Evolutionary conservation across 2,888 invertebrate genomes (phyloP), one percentile per base, ranked within the genome.

Genomic region (Thelaira solivaga): DNA sequence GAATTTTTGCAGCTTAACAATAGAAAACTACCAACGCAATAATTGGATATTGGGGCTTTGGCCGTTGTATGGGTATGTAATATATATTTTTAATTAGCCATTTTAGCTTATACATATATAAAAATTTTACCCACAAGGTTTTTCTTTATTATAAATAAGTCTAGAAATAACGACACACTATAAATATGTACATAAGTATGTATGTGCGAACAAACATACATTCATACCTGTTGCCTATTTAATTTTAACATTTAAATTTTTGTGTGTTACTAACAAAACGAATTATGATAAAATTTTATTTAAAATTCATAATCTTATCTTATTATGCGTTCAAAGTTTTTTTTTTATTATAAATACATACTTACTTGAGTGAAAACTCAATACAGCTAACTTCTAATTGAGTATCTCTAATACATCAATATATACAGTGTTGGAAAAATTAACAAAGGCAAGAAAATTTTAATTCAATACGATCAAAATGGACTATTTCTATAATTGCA

Each of bases 51-150:
- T 86, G 86, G 86, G 86, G 89, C 88, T 86, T 88, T 89, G 86
- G 88, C 88, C 90, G 85, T 90, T 90, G 90, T 90, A 90, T 90
- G 90, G 90, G 90, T 90, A 87, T 90, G 90, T 89, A 51, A 43
- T 41, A 10, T 41, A 26, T 24, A 22, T 57, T 36, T 24, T 34
- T 47, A 13, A 34, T 16, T 31, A 47, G 22, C 4, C 4, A 47
- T 29, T 55, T 53, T 67, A 26, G 22, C 11, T 53, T 53, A n/a
- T 13, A 49, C 1, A 16, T 13, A 8, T 49, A 16, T n/a, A n/a
- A n/a, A n/a, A n/a, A 31, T 31, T 18, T 51, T n/a, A 1, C 5
- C 18, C 26, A 59, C 43, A 59, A 59, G 43, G 57, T 26, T 16
- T 26, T n/a, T 34, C 20, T 26, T 26, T n/a, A n/a, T n/a, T n/a